Percentiles rank a stretch among this genome's conserved stretches.
These are phyloP conservation scores for Eurytemora carolleeae DNA, from an alignment of 1,140 invertebrate species.

Conservation along the genomic window DNA sequence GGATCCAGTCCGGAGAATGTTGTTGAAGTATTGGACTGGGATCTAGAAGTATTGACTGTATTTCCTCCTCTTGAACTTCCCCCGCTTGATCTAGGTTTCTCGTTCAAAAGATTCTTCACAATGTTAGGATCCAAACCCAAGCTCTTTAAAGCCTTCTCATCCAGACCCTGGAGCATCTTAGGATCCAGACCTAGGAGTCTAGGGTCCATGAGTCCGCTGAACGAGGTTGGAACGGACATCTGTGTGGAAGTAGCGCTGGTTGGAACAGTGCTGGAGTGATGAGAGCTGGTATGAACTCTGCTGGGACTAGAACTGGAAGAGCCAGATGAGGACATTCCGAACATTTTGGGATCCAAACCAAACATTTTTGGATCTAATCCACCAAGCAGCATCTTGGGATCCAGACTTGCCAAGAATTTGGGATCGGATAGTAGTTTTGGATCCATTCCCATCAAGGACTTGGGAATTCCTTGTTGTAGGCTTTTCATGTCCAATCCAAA, in stretches of 20 bases:
- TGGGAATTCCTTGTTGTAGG: conserved; percentile 12
- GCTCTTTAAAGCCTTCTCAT: conserved; percentile 18
- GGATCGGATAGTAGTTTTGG: conserved; percentile 19
- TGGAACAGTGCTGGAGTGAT: background rate
- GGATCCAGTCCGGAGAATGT: conserved; percentile 6
- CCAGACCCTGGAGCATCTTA: conserved; percentile 19
- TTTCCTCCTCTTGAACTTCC: background rate
- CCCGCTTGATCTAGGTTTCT: background rate
- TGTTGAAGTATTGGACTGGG: background rate
- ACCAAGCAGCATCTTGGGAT: conserved; percentile 9
- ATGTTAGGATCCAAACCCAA: conserved; percentile 18
- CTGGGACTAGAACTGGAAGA: background rate
- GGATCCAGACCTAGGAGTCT: conserved; percentile 18
- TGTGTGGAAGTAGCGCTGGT: background rate
- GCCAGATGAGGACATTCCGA: background rate
- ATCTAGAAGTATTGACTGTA: background rate
- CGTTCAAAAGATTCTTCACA: conserved; percentile 1
- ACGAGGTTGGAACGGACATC: conserved; percentile 2
- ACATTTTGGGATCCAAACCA: conserved; percentile 16
- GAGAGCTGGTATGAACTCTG: background rate
- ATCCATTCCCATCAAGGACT: conserved; percentile 16
- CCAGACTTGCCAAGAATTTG: conserved; percentile 18
- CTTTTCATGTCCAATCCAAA: conserved; percentile 13
- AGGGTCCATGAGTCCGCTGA: conserved; percentile 5
- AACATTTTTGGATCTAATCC: conserved; percentile 18